Percentiles rank a stretch among this genome's conserved stretches.
phyloP scores from a whole-genome alignment of 2,113 vertebrate genomes.

The Mirza zaza region DNA sequence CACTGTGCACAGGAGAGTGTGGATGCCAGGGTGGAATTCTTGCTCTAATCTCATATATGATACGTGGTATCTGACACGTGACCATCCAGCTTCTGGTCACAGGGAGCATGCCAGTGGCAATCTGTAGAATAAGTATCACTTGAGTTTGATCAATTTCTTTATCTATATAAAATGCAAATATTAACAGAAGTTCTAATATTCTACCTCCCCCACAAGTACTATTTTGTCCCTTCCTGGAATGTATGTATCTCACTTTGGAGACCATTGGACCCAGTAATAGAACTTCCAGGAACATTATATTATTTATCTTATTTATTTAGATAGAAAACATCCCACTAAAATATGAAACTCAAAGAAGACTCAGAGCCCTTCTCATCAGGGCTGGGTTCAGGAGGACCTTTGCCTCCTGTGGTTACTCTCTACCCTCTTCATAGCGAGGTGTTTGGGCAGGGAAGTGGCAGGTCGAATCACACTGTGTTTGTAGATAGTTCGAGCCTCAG shows the following conservation, averaged over 20 bases:
- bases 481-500: background rate
- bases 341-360: background rate
- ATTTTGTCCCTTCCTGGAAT: background rate
- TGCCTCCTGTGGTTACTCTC: accelerated
- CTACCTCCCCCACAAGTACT: background rate
- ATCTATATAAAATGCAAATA: background rate
- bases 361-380: background rate
- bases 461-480: background rate
- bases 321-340: background rate
- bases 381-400: background rate
- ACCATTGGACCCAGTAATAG: background rate
- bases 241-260: background rate
- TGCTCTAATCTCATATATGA: accelerated
- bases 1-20: too few species aligned
- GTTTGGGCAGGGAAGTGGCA: background rate
- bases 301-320: background rate
- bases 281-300: background rate
- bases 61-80: accelerated
- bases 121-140: background rate
- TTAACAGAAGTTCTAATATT: background rate
- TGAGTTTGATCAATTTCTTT: background rate
- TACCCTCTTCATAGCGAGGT: background rate
- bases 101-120: background rate
- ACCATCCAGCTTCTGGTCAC: background rate
- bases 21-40: too few species aligned